These are phyloP conservation scores for Coptodon rendalli DNA, from an alignment of 2,113 vertebrate genomes.

Conservation along the genomic window DNA sequence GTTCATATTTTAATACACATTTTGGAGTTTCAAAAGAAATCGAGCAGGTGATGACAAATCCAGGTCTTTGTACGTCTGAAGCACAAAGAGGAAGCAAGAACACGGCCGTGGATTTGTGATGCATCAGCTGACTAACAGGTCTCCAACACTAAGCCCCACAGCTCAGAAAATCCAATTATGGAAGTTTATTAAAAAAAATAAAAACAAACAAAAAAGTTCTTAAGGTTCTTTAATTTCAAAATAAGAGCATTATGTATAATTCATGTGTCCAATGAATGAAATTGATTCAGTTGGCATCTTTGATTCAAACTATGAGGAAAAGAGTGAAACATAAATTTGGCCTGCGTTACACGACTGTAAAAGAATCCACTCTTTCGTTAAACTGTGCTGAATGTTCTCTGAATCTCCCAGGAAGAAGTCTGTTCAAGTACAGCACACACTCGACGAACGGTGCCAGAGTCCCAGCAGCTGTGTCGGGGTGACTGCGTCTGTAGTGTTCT, in stretches of 20 bases:
- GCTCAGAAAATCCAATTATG: neutral
- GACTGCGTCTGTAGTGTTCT: neutral
- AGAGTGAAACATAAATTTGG: neutral
- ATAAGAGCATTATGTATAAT: neutral
- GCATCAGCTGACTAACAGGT: neutral
- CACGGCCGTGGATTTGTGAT: neutral
- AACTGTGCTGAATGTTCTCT: neutral
- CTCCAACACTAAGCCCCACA: neutral
- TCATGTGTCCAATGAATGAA: neutral
- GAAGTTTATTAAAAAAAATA: neutral
- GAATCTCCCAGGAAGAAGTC: neutral
- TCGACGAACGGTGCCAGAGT: neutral
- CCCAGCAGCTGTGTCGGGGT: neutral
- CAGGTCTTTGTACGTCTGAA: neutral
- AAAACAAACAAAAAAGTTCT: neutral
- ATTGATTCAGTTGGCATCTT: neutral
- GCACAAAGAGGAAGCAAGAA: neutral
- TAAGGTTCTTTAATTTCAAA: neutral
- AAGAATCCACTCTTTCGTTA: neutral
- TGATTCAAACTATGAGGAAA: neutral
- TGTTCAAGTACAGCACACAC: neutral
- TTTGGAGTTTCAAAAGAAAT: neutral
- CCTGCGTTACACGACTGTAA: neutral
- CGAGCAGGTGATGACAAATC: neutral
- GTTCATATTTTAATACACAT: neutral